These are phyloP conservation scores for Camponotus vicinus DNA, from an alignment of 1,140 invertebrate species.

Conservation along the genomic window DNA sequence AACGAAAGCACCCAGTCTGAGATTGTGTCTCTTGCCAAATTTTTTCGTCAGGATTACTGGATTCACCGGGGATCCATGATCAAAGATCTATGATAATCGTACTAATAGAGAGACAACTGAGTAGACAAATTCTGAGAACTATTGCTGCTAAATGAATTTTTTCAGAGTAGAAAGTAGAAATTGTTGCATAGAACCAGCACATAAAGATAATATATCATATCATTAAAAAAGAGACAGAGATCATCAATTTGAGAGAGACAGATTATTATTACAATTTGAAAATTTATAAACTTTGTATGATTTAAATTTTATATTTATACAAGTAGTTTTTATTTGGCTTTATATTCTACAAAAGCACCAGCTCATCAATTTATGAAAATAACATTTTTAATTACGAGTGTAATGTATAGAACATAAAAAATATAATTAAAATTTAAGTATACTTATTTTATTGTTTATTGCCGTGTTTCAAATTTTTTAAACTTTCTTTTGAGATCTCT, in stretches of 20 bases:
- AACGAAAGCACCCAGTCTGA: not conserved
- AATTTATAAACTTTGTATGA: not conserved
- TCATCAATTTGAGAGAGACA: too few species aligned
- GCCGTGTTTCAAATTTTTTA: not conserved
- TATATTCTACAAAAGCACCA: not conserved
- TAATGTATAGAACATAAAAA: not conserved
- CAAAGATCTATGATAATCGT: not conserved
- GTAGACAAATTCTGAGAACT: not conserved
- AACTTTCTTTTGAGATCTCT: not conserved
- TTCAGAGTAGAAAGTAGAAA: not conserved
- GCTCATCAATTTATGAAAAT: not conserved
- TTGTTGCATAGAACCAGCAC: not conserved
- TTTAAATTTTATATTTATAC: not conserved
- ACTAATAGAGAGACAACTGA: not conserved
- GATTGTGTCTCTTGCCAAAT: not conserved
- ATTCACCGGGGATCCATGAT: not conserved
- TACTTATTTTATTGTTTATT: not conserved
- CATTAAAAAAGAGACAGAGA: not conserved
- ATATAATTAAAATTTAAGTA: not conserved
- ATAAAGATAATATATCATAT: not conserved
- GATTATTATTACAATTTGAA: not conserved
- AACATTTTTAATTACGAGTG: not conserved
- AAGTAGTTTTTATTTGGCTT: not conserved
- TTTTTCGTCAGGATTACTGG: not conserved
- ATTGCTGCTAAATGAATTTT: constrained; percentile 4